These are phyloP conservation scores for Calcarius ornatus DNA, from an alignment of 2,113 vertebrate genomes.

Conservation along the genomic window DNA sequence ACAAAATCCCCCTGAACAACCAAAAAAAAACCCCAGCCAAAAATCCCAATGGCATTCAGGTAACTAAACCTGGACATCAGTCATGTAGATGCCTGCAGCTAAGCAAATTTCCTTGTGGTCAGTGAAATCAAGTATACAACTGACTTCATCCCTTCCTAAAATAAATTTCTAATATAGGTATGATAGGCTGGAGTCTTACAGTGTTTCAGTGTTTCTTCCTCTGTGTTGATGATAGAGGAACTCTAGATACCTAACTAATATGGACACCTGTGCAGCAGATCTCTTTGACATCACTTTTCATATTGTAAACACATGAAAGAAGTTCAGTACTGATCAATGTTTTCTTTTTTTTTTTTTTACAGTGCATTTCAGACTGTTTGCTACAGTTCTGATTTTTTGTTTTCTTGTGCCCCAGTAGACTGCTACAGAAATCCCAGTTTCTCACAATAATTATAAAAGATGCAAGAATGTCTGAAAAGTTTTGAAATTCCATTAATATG, in stretches of 20 bases:
- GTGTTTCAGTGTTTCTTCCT: background rate
- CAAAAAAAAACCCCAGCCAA: background rate
- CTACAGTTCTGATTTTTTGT: background rate
- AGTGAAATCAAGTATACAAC: background rate
- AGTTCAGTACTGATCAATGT: background rate
- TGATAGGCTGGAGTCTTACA: background rate
- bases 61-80: background rate
- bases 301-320: background rate
- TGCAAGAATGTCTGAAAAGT: background rate
- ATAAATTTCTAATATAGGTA: background rate
- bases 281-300: background rate
- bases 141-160: background rate
- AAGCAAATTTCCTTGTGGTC: background rate
- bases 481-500: background rate
- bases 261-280: background rate
- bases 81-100: background rate
- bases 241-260: background rate
- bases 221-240: background rate
- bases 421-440: background rate
- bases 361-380: background rate
- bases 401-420: background rate
- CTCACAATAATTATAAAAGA: background rate
- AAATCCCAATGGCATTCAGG: background rate
- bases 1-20: no score
- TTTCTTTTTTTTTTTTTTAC: background rate